phyloP scores from a whole-genome alignment of 2,113 vertebrate genomes.

The Glareola pratincola region DNA sequence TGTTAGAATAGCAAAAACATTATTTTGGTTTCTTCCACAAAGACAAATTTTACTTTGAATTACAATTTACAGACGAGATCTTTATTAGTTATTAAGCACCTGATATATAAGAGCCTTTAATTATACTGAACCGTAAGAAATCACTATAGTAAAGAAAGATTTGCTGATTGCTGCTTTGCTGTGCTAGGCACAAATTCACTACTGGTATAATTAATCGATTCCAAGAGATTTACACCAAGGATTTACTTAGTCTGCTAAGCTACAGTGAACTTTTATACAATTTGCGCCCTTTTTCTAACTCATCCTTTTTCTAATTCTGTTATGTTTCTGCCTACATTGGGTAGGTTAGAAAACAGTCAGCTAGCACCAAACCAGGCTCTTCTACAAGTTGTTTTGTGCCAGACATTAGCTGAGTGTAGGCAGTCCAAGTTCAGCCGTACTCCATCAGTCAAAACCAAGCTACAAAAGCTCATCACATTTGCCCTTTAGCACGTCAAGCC shows the following conservation, averaged over 20 bases:
- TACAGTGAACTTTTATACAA: background rate
- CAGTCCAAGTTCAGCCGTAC: background rate
- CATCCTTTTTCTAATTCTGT: background rate
- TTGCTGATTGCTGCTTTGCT: constrained; percentile 46
- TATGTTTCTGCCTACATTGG: background rate
- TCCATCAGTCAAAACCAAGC: background rate
- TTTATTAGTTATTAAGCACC: constrained; percentile 43
- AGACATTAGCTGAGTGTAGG: background rate
- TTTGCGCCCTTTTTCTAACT: background rate
- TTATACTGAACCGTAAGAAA: constrained; percentile 22
- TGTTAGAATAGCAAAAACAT: background rate
- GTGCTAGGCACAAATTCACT: constrained; percentile 50
- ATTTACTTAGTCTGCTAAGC: background rate
- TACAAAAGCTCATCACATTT: background rate
- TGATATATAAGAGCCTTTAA: constrained; percentile 33
- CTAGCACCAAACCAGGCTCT: background rate
- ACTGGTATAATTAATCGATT: constrained; percentile 13
- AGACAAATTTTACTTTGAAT: background rate
- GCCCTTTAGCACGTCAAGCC: constrained; percentile 11
- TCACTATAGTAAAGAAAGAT: constrained; percentile 29
- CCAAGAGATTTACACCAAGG: background rate
- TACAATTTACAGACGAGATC: background rate
- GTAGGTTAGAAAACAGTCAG: background rate
- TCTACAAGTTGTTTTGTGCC: background rate
- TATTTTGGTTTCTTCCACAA: background rate